Evolutionary conservation across 2,113 vertebrate species (phyloP).

Genomic region (Rhineura floridana): DNA sequence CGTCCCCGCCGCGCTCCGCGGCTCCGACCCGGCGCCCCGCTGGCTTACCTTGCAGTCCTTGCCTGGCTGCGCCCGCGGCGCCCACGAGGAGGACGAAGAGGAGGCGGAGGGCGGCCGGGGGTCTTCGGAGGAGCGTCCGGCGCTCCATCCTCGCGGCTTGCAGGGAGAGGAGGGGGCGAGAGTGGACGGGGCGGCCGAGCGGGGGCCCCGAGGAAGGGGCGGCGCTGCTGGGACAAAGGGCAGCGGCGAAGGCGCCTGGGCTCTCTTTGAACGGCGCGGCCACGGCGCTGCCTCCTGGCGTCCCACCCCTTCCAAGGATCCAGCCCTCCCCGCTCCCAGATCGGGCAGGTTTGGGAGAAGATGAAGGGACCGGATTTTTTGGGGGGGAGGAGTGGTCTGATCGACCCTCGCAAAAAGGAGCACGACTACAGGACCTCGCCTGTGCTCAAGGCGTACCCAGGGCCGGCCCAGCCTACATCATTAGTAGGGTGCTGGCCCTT

Average conservation of each 20-base stretch:
- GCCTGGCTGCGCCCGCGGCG: constrained; percentile 57
- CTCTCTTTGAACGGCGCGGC: not conserved
- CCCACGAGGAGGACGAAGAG: constrained; percentile 58
- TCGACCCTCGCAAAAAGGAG: not conserved
- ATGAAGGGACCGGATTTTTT: constrained; percentile 7
- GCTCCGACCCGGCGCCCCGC: too few species aligned
- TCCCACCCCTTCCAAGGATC: not conserved
- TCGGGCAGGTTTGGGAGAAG: constrained; percentile 18
- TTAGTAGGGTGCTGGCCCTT: not conserved
- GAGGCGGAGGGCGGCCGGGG: not conserved
- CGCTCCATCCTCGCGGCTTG: constrained; percentile 15
- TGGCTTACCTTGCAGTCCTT: constrained; percentile 74
- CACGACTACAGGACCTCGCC: not conserved
- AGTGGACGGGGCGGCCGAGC: not conserved
- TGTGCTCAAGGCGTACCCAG: not conserved
- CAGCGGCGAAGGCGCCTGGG: not conserved
- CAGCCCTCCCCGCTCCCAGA: constrained; percentile 6
- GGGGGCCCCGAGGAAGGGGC: not conserved
- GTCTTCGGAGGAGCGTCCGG: not conserved
- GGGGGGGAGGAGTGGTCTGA: not conserved
- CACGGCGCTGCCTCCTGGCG: not conserved
- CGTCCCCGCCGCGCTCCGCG: too few species aligned
- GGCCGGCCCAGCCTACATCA: not conserved
- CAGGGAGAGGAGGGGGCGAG: not conserved
- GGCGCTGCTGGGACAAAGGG: constrained; percentile 22